These are phyloP conservation scores for Pluvianellus socialis DNA, from an alignment of 2,113 vertebrate species.

Conservation along the genomic window DNA sequence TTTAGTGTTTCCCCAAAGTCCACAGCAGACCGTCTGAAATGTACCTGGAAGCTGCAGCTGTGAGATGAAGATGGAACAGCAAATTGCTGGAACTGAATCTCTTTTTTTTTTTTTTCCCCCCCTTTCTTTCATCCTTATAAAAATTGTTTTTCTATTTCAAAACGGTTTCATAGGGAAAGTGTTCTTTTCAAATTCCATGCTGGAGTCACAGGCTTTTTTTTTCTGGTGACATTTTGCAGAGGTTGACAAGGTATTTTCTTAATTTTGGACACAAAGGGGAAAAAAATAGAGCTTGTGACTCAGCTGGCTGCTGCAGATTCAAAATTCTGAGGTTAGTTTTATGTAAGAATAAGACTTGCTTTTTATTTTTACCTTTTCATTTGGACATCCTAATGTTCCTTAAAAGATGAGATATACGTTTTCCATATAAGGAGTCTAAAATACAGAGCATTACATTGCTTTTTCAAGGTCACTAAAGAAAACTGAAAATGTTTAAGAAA, in stretches of 20 bases:
- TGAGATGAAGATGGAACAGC: neutral
- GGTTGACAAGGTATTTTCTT: neutral
- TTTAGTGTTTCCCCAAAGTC: rapidly evolving
- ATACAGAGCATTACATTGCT: neutral
- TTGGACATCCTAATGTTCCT: neutral
- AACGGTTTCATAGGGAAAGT: neutral
- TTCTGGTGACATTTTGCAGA: neutral
- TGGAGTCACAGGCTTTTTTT: neutral
- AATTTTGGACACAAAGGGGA: neutral
- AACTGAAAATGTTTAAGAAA: neutral
- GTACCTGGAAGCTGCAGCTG: neutral
- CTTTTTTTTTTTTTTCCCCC: neutral
- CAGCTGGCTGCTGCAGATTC: neutral
- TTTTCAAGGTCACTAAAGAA: neutral
- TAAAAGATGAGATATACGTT: neutral
- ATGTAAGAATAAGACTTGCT: neutral
- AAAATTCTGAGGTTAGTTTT: neutral
- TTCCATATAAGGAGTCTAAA: neutral
- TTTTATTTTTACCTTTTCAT: neutral
- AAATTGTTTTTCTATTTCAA: neutral
- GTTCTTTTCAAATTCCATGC: neutral
- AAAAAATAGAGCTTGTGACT: neutral
- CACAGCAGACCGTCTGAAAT: neutral
- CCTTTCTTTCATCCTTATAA: no score
- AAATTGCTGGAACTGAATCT: neutral